phyloP scores from a whole-genome alignment of 2,888 invertebrate species.

The Eristalis tenax region DNA sequence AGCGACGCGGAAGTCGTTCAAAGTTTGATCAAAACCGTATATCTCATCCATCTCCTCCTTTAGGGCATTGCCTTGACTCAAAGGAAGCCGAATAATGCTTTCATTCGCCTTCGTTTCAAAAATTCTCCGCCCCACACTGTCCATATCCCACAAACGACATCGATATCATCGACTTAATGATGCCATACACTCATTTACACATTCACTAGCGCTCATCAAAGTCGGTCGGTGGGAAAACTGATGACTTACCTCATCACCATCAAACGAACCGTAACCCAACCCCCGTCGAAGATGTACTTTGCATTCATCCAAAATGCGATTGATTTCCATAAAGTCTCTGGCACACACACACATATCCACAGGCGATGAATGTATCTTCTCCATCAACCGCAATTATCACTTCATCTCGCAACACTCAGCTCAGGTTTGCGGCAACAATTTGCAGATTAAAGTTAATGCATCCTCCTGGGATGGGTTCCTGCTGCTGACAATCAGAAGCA shows the following conservation, averaged over 20 bases:
- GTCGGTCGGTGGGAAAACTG: neutral
- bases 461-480: neutral
- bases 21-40: too few species aligned
- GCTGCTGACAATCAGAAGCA: neutral
- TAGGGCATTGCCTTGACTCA: too few species aligned
- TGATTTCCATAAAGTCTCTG: neutral
- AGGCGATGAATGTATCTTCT: neutral
- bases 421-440: neutral
- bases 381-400: neutral
- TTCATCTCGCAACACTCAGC: neutral
- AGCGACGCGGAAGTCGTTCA: too few species aligned
- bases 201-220: neutral
- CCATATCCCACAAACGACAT: neutral
- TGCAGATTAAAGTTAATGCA: constrained; percentile 8
- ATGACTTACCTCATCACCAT: neutral
- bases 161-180: neutral
- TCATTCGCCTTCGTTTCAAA: too few species aligned
- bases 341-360: neutral
- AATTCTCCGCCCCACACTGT: neutral
- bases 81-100: too few species aligned
- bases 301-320: constrained; percentile 1
- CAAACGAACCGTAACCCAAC: neutral
- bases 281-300: neutral
- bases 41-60: too few species aligned
- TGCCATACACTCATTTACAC: neutral